Evolutionary conservation across 2,113 vertebrate species (phyloP).

Genomic region (Alectura lathami): DNA sequence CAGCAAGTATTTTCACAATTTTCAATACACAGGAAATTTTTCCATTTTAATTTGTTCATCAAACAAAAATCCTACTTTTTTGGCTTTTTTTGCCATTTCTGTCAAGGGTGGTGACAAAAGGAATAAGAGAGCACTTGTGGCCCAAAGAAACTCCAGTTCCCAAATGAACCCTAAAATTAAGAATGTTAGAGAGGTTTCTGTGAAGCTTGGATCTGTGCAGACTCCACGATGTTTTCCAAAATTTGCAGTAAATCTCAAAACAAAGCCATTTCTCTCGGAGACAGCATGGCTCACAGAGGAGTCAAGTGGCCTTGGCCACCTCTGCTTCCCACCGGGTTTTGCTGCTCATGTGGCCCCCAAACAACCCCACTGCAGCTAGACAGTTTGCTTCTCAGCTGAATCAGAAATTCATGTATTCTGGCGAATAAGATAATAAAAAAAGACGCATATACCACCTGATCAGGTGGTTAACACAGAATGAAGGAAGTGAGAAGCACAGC

Average conservation of each 20-base stretch:
- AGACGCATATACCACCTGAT: not conserved
- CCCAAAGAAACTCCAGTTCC: not conserved
- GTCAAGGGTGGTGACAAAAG: not conserved
- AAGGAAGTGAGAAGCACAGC: not conserved
- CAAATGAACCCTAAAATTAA: not conserved
- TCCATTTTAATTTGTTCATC: not conserved
- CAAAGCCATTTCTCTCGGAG: not conserved
- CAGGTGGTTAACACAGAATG: not conserved
- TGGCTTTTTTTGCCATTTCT: not conserved
- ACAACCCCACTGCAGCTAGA: not conserved
- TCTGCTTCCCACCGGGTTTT: not conserved
- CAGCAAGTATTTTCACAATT: not conserved
- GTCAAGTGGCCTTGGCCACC: rapidly evolving
- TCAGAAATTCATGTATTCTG: not conserved
- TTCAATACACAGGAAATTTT: not conserved
- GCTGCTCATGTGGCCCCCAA: not conserved
- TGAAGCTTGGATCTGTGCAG: not conserved
- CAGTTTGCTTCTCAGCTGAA: not conserved
- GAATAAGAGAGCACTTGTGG: not conserved
- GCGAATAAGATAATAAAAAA: not conserved
- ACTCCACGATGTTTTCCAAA: not conserved
- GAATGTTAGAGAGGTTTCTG: not conserved
- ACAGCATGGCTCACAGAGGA: not conserved
- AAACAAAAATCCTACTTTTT: not conserved
- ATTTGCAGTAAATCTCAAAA: not conserved